Conservation (phyloP, 2,888 invertebrate species). For the Ichneumon xanthorius region DNA sequence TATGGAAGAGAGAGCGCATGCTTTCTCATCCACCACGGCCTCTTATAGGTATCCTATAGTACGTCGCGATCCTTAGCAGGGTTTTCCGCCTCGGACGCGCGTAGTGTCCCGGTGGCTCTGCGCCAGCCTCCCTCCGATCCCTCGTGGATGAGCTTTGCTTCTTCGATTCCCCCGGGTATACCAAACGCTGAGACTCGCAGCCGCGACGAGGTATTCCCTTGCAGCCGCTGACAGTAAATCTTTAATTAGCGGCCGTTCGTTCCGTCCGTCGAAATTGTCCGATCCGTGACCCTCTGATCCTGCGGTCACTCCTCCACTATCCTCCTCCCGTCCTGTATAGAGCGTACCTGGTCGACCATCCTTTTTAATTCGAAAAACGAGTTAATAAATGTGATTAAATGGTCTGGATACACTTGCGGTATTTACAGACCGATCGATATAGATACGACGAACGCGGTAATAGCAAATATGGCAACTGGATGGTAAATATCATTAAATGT, state of each 20-base stretch:
- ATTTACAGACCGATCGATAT: background rate
- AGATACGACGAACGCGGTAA: background rate
- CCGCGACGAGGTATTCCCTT: constrained; percentile 29
- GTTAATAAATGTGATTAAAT: background rate
- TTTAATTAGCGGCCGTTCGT: constrained; percentile 60
- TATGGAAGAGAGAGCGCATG: constrained; percentile 16
- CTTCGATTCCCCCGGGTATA: constrained; percentile 18
- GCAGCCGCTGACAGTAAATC: constrained; percentile 48
- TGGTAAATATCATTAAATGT: background rate
- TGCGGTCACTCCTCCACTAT: background rate
- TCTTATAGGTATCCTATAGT: constrained; percentile 11
- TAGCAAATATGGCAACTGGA: background rate
- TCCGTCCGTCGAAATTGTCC: constrained; percentile 42
- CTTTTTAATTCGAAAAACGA: background rate
- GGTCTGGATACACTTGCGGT: background rate
- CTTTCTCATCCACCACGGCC: background rate
- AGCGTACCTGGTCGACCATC: background rate
- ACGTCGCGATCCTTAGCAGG: background rate
- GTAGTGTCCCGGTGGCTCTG: background rate
- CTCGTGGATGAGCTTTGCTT: constrained; percentile 22
- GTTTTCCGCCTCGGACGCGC: constrained; percentile 11
- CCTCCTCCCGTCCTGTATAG: background rate
- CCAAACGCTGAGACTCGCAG: constrained; percentile 29
- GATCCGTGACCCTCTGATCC: constrained; percentile 26
- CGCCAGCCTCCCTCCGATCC: background rate